These are phyloP conservation scores for Phalangium opilio DNA, from an alignment of 2,888 invertebrate genomes.

Conservation along the genomic window DNA sequence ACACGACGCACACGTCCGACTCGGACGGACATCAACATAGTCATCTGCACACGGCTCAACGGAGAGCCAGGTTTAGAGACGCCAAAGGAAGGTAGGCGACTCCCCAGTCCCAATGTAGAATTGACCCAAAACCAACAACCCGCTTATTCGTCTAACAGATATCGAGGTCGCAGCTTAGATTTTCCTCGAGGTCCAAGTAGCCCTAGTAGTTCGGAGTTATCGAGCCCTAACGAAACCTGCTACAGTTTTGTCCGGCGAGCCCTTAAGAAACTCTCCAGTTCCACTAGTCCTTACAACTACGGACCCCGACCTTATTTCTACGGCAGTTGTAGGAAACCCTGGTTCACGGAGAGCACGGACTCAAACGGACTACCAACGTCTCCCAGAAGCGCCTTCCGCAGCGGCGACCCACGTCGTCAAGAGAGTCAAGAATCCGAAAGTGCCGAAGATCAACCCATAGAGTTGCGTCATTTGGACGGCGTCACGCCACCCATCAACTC, in stretches of 20 bases:
- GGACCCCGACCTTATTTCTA: slow-evolving; percentile 14
- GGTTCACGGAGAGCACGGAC: slow-evolving; percentile 16
- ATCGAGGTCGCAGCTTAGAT: slow-evolving; percentile 8
- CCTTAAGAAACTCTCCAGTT: slow-evolving; percentile 38
- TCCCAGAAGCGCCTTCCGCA: not conserved
- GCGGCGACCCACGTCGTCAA: slow-evolving; percentile 17
- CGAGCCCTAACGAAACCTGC: slow-evolving; percentile 83
- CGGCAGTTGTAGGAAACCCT: slow-evolving; percentile 15
- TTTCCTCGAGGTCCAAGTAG: slow-evolving; percentile 31
- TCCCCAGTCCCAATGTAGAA: not conserved
- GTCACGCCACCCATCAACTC: slow-evolving; percentile 1
- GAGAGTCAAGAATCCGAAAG: slow-evolving; percentile 33
- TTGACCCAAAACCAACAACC: too few relatives aligned
- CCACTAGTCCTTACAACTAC: slow-evolving; percentile 3
- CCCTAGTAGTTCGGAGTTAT: slow-evolving; percentile 61
- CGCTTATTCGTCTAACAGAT: not conserved
- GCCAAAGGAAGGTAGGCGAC: slow-evolving; percentile 7
- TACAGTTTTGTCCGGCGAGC: slow-evolving; percentile 82
- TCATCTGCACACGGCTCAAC: too few relatives aligned
- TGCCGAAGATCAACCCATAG: slow-evolving; percentile 69
- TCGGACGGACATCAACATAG: slow-evolving; percentile 28
- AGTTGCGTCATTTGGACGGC: slow-evolving; percentile 57
- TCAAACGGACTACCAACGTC: slow-evolving; percentile 7
- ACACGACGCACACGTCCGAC: slow-evolving; percentile 38
- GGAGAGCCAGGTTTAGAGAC: slow-evolving; percentile 7